Evolutionary conservation across 2,888 invertebrate species (phyloP).

Genomic region (Eupelmus urozonus): DNA sequence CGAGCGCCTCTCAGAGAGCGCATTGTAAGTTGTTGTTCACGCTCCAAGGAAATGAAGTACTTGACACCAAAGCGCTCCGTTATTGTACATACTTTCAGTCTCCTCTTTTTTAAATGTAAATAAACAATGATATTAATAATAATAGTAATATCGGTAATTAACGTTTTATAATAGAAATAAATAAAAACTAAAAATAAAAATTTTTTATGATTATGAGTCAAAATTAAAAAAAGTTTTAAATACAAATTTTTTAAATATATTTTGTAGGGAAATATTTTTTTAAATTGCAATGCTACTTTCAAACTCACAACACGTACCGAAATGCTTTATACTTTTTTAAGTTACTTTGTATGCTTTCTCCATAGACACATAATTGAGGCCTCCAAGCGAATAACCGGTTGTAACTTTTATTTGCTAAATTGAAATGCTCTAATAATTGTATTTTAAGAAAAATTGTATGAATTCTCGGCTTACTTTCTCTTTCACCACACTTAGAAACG

Average conservation of each 20-base stretch:
- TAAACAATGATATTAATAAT: too few relatives aligned
- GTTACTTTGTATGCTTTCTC: slow-evolving; percentile 57
- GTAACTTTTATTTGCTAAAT: slow-evolving; percentile 53
- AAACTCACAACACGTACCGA: slow-evolving; percentile 32
- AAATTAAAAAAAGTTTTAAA: slow-evolving; percentile 7
- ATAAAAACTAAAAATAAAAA: not conserved
- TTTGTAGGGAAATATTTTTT: slow-evolving; percentile 24
- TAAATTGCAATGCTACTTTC: slow-evolving; percentile 39
- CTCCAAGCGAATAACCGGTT: slow-evolving; percentile 52
- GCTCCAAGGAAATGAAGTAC: slow-evolving; percentile 40
- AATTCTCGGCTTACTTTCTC: slow-evolving; percentile 50
- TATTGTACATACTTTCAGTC: slow-evolving; percentile 24
- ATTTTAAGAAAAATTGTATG: slow-evolving; percentile 45
- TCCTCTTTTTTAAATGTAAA: not conserved
- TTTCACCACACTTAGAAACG: slow-evolving; percentile 1
- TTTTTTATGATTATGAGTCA: not conserved
- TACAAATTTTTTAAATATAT: slow-evolving; percentile 8
- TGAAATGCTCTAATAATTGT: slow-evolving; percentile 56
- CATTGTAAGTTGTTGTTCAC: slow-evolving; percentile 35
- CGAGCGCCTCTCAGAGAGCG: slow-evolving; percentile 12
- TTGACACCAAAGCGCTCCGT: slow-evolving; percentile 23
- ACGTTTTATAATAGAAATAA: too few relatives aligned
- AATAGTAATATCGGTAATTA: too few relatives aligned
- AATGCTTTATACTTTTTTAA: slow-evolving; percentile 27
- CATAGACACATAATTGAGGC: slow-evolving; percentile 50